Percentiles rank a stretch among this genome's conserved stretches.
Conservation (phyloP, 1,140 invertebrate species). For the Euwallacea similis region DNA sequence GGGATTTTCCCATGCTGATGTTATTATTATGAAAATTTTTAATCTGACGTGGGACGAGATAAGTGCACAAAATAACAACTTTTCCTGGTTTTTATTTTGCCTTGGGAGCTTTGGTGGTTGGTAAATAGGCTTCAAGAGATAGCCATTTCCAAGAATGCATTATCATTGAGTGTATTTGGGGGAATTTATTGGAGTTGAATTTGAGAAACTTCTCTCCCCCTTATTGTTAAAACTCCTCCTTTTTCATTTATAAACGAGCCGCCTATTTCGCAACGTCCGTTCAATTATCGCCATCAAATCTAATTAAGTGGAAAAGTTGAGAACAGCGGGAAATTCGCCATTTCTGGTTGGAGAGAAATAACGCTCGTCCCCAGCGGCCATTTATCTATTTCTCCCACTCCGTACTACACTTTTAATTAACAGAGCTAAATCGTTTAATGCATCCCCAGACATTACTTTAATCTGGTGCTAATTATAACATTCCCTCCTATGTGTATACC, state of each 20-base stretch:
- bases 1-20: no score
- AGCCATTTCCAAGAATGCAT: no score
- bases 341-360: conserved; percentile 31
- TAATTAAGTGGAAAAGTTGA: conserved; percentile 36
- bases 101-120: no score
- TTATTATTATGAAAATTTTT: no score
- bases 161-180: not conserved
- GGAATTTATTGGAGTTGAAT: no score
- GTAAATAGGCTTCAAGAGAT: no score
- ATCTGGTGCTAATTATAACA: conserved; percentile 57
- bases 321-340: conserved; percentile 35
- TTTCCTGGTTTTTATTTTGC: no score
- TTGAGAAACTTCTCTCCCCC: no score
- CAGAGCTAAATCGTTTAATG: conserved; percentile 57
- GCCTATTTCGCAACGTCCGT: not conserved
- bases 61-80: no score
- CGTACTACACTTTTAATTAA: conserved; percentile 56
- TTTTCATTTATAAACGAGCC: not conserved
- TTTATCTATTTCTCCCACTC: conserved; percentile 51
- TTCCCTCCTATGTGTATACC: conserved; percentile 25
- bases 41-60: no score
- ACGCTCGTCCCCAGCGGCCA: conserved; percentile 46
- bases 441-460: conserved; percentile 57
- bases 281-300: conserved; percentile 31
- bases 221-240: not conserved